These are phyloP conservation scores for Styela clava DNA, from an alignment of 23 tunicate species.

Conservation along the genomic window DNA sequence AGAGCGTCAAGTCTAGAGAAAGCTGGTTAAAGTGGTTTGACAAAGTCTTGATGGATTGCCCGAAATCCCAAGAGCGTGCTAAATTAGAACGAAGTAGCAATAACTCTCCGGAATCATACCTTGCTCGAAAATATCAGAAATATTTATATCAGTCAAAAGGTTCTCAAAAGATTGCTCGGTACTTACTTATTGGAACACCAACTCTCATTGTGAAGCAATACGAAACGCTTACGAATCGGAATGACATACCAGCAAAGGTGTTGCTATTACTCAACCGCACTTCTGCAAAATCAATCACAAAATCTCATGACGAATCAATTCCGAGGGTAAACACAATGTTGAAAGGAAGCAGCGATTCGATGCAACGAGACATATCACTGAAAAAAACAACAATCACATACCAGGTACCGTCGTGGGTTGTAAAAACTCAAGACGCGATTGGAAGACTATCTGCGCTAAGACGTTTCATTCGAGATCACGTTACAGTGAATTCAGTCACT, in stretches of 20 bases:
- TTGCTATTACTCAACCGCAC: background rate
- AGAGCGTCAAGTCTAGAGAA: background rate
- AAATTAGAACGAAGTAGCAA: background rate
- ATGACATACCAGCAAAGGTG: background rate
- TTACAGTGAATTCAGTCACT: constrained; percentile 2
- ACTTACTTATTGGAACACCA: background rate
- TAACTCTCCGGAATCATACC: background rate
- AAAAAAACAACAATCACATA: background rate
- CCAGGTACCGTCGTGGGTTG: background rate
- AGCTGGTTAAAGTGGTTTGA: constrained; percentile 52
- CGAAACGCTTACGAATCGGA: background rate
- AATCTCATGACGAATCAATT: background rate
- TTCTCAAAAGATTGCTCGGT: background rate
- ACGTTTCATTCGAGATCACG: background rate
- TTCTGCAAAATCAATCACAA: background rate
- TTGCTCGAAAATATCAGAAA: background rate
- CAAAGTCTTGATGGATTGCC: background rate
- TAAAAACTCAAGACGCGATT: background rate
- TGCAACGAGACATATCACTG: background rate
- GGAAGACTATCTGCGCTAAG: background rate
- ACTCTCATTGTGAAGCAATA: background rate
- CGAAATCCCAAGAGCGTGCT: background rate
- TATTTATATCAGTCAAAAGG: background rate
- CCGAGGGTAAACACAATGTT: background rate
- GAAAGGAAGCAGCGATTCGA: background rate